These are phyloP conservation scores for Vidua chalybeata DNA, from an alignment of 2,113 vertebrate genomes.

Conservation along the genomic window DNA sequence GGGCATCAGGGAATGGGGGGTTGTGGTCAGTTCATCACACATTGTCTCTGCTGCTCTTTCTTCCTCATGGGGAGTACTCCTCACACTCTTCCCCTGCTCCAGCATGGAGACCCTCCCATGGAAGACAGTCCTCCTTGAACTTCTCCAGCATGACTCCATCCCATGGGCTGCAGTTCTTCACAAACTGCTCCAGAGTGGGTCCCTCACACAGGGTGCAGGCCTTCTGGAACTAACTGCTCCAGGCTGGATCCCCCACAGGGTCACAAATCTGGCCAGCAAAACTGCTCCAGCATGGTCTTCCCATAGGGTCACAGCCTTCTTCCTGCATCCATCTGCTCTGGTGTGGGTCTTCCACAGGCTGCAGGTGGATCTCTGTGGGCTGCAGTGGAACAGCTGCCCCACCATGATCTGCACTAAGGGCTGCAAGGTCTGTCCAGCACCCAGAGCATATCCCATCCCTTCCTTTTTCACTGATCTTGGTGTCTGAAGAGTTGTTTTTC, in stretches of 20 bases:
- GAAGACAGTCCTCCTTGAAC: not conserved
- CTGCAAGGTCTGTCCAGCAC: not conserved
- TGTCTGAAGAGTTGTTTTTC: not conserved
- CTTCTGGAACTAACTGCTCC: not conserved
- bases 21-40: not conserved
- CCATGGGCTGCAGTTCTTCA: not conserved
- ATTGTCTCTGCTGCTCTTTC: fast-evolving
- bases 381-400: not conserved
- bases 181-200: fast-evolving
- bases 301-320: not conserved
- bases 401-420: not conserved
- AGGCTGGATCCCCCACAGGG: not conserved
- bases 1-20: not conserved
- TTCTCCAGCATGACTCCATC: not conserved
- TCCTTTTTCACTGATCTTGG: not conserved
- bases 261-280: not conserved
- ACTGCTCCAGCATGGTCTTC: fast-evolving
- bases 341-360: not conserved
- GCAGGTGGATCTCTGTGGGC: not conserved
- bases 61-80: not conserved
- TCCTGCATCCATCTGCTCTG: not conserved
- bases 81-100: not conserved
- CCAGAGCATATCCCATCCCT: fast-evolving
- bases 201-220: not conserved
- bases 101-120: no score